A percentile compares a stretch with the other conserved stretches of the same genome.
Conservation (phyloP, 2,113 vertebrate species). For the Alethe castanea region DNA sequence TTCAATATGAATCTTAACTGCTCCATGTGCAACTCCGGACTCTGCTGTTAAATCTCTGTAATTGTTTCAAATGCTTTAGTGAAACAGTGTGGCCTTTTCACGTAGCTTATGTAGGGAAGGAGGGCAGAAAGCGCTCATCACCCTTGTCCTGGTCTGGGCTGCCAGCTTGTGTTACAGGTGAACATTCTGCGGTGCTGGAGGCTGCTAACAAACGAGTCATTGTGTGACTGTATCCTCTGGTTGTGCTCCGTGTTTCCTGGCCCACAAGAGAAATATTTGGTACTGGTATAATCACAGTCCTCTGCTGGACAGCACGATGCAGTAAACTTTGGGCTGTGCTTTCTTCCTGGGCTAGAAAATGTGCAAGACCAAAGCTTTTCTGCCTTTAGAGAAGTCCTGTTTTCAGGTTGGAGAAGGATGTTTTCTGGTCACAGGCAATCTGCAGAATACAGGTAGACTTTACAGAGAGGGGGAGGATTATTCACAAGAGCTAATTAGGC, state of each 20-base stretch:
- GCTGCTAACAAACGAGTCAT: background rate
- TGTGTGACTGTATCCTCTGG: background rate
- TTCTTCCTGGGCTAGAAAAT: background rate
- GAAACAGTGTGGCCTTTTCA: background rate
- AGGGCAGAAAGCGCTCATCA: background rate
- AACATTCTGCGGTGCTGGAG: rapidly evolving
- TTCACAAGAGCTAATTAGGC: background rate
- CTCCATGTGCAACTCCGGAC: rapidly evolving
- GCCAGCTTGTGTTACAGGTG: background rate
- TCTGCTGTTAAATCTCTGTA: background rate
- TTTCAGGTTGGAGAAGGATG: background rate
- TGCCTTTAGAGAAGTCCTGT: background rate
- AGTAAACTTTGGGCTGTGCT: background rate
- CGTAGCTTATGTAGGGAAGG: background rate
- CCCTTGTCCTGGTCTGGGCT: background rate
- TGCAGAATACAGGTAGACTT: background rate
- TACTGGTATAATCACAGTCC: background rate
- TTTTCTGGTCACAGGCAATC: background rate
- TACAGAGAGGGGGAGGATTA: background rate
- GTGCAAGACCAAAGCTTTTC: background rate
- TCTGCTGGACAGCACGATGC: rapidly evolving
- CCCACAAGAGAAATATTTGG: background rate
- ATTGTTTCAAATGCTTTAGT: background rate
- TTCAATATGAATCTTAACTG: rapidly evolving
- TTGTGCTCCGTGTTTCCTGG: background rate